These are phyloP conservation scores for Hirtodrosophila confusa DNA, from an alignment of 2,888 invertebrate species.

Conservation along the genomic window DNA sequence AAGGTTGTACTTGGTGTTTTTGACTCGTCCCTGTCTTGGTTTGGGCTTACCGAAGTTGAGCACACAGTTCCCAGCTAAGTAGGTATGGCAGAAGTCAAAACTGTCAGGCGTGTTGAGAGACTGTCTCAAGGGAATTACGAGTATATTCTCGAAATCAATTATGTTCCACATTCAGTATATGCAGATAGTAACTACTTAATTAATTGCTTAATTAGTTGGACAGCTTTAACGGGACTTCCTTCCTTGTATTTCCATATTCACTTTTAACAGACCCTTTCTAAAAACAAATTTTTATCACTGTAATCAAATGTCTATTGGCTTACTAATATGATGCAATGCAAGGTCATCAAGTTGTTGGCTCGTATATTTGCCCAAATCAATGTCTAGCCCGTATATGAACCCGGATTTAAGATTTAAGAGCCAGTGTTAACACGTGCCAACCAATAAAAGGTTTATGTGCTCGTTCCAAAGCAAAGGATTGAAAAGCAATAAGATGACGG, in stretches of 20 bases:
- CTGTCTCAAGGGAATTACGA: too few species aligned
- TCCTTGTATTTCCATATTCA: background rate
- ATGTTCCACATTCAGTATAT: too few species aligned
- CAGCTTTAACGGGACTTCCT: too few species aligned
- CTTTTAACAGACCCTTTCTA: background rate
- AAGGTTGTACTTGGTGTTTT: conserved; percentile 12
- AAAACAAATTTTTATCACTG: background rate
- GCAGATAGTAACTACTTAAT: background rate
- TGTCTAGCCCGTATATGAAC: conserved; percentile 18
- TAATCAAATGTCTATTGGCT: conserved; percentile 19
- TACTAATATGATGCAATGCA: conserved; percentile 39
- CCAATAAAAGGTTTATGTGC: conserved; percentile 74
- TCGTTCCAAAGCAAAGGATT: conserved; percentile 48
- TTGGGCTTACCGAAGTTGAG: conserved; percentile 1
- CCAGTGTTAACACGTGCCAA: conserved; percentile 67
- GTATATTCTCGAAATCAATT: too few species aligned
- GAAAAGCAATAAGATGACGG: conserved; percentile 60
- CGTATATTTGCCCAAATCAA: conserved; percentile 49
- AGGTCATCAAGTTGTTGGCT: conserved; percentile 28
- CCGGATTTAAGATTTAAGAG: conserved; percentile 32
- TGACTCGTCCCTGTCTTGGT: conserved; percentile 22
- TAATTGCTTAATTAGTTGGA: background rate
- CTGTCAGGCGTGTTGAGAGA: too few species aligned
- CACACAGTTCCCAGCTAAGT: conserved; percentile 5
- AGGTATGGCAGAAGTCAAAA: background rate